phyloP scores from a whole-genome alignment of 2,113 vertebrate genomes.

The Hyperopisus bebe region DNA sequence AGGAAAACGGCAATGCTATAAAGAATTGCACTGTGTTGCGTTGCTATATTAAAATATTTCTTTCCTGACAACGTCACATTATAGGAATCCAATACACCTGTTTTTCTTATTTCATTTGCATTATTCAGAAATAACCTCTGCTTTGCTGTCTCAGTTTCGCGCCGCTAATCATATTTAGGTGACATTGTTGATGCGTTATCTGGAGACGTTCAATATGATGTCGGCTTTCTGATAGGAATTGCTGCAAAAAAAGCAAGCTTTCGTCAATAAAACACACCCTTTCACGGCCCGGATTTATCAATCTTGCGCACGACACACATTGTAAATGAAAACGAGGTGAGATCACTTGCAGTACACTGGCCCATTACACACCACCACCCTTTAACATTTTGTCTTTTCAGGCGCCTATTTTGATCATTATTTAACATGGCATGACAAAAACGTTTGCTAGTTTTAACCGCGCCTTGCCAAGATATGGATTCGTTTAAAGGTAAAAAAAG shows the following conservation, averaged over 20 bases:
- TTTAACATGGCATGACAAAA: neutral
- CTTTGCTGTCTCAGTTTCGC: neutral
- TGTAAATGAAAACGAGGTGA: neutral
- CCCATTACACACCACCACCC: neutral
- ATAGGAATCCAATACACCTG: neutral
- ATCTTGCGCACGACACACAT: neutral
- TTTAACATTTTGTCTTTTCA: neutral
- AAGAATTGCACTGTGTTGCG: neutral
- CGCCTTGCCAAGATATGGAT: neutral
- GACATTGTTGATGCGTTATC: neutral
- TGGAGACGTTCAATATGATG: constrained; percentile 5
- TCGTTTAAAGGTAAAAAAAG: neutral
- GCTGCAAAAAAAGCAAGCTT: neutral
- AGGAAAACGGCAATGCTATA: neutral
- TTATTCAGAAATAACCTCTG: neutral
- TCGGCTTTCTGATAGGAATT: neutral
- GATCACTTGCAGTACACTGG: neutral
- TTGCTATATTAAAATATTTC: neutral
- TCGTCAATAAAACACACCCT: neutral
- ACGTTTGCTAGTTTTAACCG: neutral
- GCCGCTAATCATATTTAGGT: neutral
- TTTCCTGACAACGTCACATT: neutral
- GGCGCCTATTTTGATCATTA: neutral
- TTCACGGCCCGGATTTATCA: neutral
- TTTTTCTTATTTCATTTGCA: neutral